Conservation (phyloP, 2,113 vertebrate species). For the Parus major region DNA sequence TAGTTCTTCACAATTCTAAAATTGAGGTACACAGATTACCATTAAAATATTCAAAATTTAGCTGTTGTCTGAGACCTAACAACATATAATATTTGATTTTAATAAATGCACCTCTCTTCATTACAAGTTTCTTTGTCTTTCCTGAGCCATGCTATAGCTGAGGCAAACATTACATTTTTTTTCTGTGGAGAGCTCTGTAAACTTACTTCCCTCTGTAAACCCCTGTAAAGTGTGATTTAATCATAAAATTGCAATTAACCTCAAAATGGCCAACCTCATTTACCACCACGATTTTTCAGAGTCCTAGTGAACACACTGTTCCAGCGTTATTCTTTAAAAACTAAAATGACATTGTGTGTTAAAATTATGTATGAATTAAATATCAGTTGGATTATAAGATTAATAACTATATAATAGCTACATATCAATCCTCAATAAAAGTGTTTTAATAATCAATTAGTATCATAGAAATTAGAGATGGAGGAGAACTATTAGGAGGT, state of each 20-base stretch:
- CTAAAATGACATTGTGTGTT: conserved; percentile 47
- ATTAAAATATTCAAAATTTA: conserved; percentile 4
- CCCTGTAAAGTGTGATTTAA: not conserved
- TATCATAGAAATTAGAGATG: conserved; percentile 73
- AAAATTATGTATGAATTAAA: conserved; percentile 71
- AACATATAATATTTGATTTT: not conserved
- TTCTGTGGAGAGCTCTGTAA: not conserved
- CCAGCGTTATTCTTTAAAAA: conserved; percentile 38
- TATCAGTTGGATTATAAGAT: conserved; percentile 68
- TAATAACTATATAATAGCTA: conserved; percentile 69
- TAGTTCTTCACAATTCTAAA: conserved; percentile 36
- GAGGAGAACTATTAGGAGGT: conserved; percentile 67
- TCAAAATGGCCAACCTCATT: conserved; percentile 3
- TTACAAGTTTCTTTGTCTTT: not conserved
- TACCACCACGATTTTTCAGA: conserved; percentile 22
- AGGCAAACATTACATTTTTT: not conserved
- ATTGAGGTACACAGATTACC: not conserved
- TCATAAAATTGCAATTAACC: conserved; percentile 13
- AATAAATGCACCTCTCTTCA: not conserved
- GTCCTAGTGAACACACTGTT: not conserved
- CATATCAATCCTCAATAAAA: conserved; percentile 72
- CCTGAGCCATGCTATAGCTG: not conserved
- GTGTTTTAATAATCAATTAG: conserved; percentile 72
- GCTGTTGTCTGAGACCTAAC: not conserved
- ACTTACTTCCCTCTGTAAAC: not conserved